A percentile compares a stretch with the other conserved stretches of the same genome.
Evolutionary conservation across 2,888 invertebrate species (phyloP).

Genomic region (Vandiemenella viatica): DNA sequence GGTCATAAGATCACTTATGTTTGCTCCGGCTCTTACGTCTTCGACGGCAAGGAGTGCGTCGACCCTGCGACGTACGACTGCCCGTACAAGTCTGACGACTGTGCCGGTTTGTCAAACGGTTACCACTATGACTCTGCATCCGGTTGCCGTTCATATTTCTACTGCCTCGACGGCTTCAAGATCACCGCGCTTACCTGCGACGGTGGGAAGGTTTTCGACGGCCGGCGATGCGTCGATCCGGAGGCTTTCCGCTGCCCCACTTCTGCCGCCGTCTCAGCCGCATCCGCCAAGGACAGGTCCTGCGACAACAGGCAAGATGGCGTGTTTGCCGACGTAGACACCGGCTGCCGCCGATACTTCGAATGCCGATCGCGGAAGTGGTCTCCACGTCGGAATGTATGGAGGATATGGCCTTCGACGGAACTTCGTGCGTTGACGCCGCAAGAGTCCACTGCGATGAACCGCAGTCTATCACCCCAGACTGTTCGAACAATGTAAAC

Average conservation of each 20-base stretch:
- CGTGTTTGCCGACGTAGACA: slow-evolving; percentile 29
- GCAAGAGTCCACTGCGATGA: slow-evolving; percentile 3
- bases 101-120: slow-evolving; percentile 36
- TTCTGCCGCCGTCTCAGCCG: neutral
- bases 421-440: slow-evolving; percentile 23
- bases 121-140: slow-evolving; percentile 40
- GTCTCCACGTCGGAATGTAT: slow-evolving; percentile 27
- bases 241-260: neutral
- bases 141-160: slow-evolving; percentile 41
- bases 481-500: slow-evolving; percentile 29
- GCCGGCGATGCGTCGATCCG: slow-evolving; percentile 36
- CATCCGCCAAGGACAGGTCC: neutral
- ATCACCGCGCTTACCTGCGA: slow-evolving; percentile 39
- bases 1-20: slow-evolving; percentile 42
- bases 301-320: slow-evolving; percentile 24
- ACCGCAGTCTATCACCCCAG: slow-evolving; percentile 6
- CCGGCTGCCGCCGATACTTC: slow-evolving; percentile 36
- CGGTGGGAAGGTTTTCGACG: slow-evolving; percentile 41
- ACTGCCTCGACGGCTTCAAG: slow-evolving; percentile 39
- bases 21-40: slow-evolving; percentile 35
- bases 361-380: slow-evolving; percentile 34
- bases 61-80: slow-evolving; percentile 26
- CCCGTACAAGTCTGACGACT: slow-evolving; percentile 31
- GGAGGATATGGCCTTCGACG: slow-evolving; percentile 24
- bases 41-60: slow-evolving; percentile 38